Evolutionary conservation across 2,888 invertebrate species (phyloP), one percentile per base, ranked within the genome.

Genomic region (Anodontia alba): DNA sequence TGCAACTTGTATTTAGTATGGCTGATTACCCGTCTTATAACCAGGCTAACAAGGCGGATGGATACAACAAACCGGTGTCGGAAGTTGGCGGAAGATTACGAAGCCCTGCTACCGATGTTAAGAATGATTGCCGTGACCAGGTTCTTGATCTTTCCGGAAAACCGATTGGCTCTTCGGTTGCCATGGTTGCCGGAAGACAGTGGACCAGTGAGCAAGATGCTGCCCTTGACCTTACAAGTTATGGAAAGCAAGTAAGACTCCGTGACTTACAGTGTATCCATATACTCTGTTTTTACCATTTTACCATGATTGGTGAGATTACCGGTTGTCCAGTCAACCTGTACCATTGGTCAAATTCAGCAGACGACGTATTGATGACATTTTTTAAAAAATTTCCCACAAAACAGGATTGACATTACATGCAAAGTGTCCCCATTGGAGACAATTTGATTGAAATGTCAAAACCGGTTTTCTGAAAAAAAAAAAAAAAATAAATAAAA

Each of bases 81-180:
- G 77, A 72, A 29, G 54, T 72, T 42, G 77, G 78, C 36, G 72
- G 29, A 26, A 70, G 57, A 38, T 36, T 23, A 23, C 62, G 69
- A 29, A 38, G 26, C 46, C 62, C 62, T 33, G 62, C 62, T 62
- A 12, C 23, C 31, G 33, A 62, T 23, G 62, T 15, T 15, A 62
- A 62, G 38, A 67, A 81, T 71, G 73, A 46, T 38, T 38, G 71
- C 68, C 51, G 51, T 68, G 70, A 68, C 49, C 43, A 36, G 38
- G 77, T 72, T 23, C 73, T 83, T 29, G 85, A 85, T 49, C 70
- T 85, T 42, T 85, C 85, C 29, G 85, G 82, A 15, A 82, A 76
- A 57, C 62, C 62, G 31, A 70, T 70, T 10, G 66, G 66, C n/a
- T 42, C 31, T 1, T 46, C 74, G 1, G 76, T 73, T 79, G 46